Base-by-base conservation (phyloP, 1,140 invertebrate species). In the Hesperophylax magnus region DNA sequence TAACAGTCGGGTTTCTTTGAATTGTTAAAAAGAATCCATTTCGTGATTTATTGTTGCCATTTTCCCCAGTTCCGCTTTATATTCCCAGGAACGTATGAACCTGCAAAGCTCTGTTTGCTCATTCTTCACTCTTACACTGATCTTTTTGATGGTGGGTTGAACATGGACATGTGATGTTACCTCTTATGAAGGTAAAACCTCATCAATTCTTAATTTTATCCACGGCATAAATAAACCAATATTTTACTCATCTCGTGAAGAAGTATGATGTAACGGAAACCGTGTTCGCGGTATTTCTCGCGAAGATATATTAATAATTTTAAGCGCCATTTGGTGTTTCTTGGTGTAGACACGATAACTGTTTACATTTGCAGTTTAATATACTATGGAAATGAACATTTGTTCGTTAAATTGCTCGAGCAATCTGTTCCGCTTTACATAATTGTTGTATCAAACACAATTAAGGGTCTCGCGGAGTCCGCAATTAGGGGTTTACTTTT, bases 11-110 rank as follows among this genome's bases (percentile, higher is more conserved):
- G 78, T 74, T 74, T 75, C 71, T 75, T 74, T 79, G 78, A 79
- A 79, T 79, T 79, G 78, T 79, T 79, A 74, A 79, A 74, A 72
- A 77, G 69, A 78, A 82, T 82, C 72, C 77, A 77, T 79, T 74
- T 76, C 56, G 69, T 82, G 81, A 82, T 82, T 82, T 82, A 82
- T 82, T 34, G 71, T 53, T 14, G 52, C 72, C 69, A 56, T 81
- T 82, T 77, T 78, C 80, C 75, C 69, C 75, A 71, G 34, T 17
- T 27, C 54, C 72, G 24, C 72, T 75, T 75, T 75, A 20, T 47
- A 47, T 75, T 80, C 71, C 14, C 61, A 67, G 56, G 31, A 34
- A 74, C 34, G 27, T 69, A 65, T n/a, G 61, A 69, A 22, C 52
- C 72, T n/a, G 72, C 22, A 56, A 58, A 75, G 69, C 72, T 27